phyloP scores from a whole-genome alignment of 2,797 vertebrate species.

The Onychomys leucogaster region DNA sequence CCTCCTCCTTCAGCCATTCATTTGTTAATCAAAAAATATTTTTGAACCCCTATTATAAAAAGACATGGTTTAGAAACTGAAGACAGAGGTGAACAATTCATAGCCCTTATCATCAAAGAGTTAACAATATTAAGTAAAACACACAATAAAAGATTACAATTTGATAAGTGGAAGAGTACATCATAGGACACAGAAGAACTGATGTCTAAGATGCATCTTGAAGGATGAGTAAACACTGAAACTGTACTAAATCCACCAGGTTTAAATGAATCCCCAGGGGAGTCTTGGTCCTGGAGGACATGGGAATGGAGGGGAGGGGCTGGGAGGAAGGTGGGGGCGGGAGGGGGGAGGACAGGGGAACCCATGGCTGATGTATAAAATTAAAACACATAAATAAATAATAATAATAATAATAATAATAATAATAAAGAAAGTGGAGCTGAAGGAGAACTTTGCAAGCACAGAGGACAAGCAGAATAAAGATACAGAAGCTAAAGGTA shows the following conservation, averaged over 20 bases:
- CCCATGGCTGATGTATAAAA: no score
- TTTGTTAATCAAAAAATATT: slow-evolving; percentile 58
- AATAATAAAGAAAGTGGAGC: neutral
- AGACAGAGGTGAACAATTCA: slow-evolving; percentile 36
- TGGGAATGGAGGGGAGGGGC: no score
- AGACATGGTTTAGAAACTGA: slow-evolving; percentile 23
- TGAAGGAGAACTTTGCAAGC: neutral
- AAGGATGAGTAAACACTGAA: slow-evolving; percentile 28
- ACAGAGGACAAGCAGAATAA: neutral
- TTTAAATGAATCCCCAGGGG: no score
- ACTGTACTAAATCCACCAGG: no score
- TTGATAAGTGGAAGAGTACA: neutral
- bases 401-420: no score
- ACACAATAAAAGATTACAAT: slow-evolving; percentile 29
- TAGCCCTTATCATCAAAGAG: neutral
- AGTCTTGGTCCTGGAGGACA: no score
- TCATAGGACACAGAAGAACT: neutral
- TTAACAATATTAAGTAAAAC: slow-evolving; percentile 46
- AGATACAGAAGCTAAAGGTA: neutral
- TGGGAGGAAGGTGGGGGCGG: no score
- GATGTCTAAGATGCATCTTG: neutral
- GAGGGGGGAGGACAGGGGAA: no score
- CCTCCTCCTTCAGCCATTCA: slow-evolving; percentile 13
- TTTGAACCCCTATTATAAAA: slow-evolving; percentile 39
- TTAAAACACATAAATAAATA: no score